phyloP scores from a whole-genome alignment of 2,888 invertebrate genomes.

The Horisme vitalbata region DNA sequence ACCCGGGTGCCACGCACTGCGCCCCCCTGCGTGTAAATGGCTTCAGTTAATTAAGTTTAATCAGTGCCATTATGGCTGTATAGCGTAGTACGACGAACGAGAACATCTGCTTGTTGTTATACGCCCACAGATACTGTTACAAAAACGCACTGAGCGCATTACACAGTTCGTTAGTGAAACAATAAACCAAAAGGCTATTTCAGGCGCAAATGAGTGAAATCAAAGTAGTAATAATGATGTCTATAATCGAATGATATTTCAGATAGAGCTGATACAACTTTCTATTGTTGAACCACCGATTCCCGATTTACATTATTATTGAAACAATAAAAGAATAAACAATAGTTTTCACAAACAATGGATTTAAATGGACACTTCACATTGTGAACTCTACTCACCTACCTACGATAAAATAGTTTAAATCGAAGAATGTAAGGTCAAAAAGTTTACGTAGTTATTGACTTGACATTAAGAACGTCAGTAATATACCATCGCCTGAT shows the following conservation, averaged over 20 bases:
- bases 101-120: slow-evolving; percentile 70
- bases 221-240: slow-evolving; percentile 1
- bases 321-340: no score
- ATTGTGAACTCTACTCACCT: background rate
- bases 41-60: slow-evolving; percentile 83
- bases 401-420: no score
- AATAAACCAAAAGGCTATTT: slow-evolving; percentile 18
- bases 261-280: slow-evolving; percentile 5
- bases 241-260: slow-evolving; percentile 10
- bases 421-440: no score
- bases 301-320: no score
- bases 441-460: no score
- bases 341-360: slow-evolving; percentile 15
- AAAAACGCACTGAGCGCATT: slow-evolving; percentile 38
- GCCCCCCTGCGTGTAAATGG: slow-evolving; percentile 68
- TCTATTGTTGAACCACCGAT: slow-evolving; percentile 9
- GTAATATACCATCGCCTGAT: no score
- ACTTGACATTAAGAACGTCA: no score
- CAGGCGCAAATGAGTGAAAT: slow-evolving; percentile 11
- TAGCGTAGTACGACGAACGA: slow-evolving; percentile 44
- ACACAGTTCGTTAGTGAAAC: slow-evolving; percentile 26
- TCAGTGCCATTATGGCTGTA: slow-evolving; percentile 63
- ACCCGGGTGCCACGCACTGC: slow-evolving; percentile 43
- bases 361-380: background rate
- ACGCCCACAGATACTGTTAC: slow-evolving; percentile 78